A percentile compares a stretch with the other conserved stretches of the same genome.
Conservation (phyloP, 1,140 invertebrate species). For the Argopecten irradians region DNA sequence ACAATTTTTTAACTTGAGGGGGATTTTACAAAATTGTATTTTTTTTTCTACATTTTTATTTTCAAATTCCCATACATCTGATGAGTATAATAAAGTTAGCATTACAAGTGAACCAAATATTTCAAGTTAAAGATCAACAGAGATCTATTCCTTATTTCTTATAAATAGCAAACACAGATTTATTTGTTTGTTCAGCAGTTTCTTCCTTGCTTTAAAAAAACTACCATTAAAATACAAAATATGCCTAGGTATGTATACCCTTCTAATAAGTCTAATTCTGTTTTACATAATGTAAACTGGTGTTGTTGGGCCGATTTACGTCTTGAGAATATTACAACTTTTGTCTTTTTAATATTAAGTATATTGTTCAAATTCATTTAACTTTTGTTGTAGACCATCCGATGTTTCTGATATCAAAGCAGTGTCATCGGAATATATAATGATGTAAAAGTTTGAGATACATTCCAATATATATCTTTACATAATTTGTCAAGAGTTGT, state of each 20-base stretch:
- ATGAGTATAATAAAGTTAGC: too few species aligned
- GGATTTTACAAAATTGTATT: too few species aligned
- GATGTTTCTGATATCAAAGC: neutral
- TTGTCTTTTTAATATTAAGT: neutral
- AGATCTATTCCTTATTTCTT: too few species aligned
- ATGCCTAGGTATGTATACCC: neutral
- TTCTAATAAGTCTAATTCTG: neutral
- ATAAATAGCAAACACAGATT: too few species aligned
- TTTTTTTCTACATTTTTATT: too few species aligned
- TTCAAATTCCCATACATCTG: too few species aligned
- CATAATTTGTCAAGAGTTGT: neutral
- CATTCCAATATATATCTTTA: neutral
- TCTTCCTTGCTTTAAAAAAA: too few species aligned
- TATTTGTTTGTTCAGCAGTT: too few species aligned
- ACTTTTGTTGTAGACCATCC: neutral
- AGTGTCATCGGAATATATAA: slow-evolving; percentile 3
- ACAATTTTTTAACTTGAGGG: too few species aligned
- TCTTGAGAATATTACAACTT: neutral
- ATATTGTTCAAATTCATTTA: neutral
- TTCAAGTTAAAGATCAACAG: too few species aligned
- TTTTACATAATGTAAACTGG: neutral
- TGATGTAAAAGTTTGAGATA: neutral
- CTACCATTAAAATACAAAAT: too few species aligned
- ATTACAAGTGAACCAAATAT: too few species aligned
- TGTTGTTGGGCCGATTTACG: neutral